phyloP scores from a whole-genome alignment of 2,888 invertebrate genomes.

The Endomychus coccineus region DNA sequence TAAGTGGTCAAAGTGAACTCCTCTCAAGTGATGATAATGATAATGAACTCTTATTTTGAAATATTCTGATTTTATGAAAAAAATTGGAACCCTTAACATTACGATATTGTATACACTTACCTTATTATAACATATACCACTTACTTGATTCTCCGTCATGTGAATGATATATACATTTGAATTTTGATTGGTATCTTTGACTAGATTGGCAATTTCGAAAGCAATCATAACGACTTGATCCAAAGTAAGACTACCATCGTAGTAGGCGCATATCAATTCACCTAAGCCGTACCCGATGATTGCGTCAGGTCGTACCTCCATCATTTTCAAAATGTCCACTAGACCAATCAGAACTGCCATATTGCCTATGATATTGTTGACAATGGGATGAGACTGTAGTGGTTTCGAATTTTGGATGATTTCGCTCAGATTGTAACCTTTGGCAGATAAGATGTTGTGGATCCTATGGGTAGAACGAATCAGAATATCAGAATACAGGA shows the following conservation, averaged over 20 bases:
- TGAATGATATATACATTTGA: slow-evolving; percentile 5
- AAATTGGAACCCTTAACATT: no score
- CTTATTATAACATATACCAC: no score
- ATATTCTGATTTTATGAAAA: no score
- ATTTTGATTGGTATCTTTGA: slow-evolving; percentile 8
- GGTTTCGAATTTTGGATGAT: slow-evolving; percentile 9
- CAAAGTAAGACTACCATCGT: slow-evolving; percentile 11
- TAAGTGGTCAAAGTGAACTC: no score
- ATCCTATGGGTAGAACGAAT: no score
- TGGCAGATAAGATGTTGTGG: slow-evolving; percentile 17
- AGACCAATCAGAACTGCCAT: slow-evolving; percentile 51
- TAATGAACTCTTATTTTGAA: no score
- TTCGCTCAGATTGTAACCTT: slow-evolving; percentile 20
- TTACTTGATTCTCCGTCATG: slow-evolving; percentile 8
- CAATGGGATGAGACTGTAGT: not conserved
- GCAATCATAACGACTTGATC: slow-evolving; percentile 14
- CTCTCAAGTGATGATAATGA: no score
- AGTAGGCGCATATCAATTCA: slow-evolving; percentile 16
- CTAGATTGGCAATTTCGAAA: slow-evolving; percentile 10
- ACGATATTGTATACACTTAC: no score
- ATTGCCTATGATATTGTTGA: slow-evolving; percentile 9
- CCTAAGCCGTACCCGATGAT: slow-evolving; percentile 21
- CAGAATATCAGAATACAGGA: not conserved
- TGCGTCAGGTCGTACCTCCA: slow-evolving; percentile 37
- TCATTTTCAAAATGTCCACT: slow-evolving; percentile 45